Evolutionary conservation across 2,888 invertebrate species (phyloP), one percentile per base, ranked within the genome.

Genomic region (Criorhina ranunculi): DNA sequence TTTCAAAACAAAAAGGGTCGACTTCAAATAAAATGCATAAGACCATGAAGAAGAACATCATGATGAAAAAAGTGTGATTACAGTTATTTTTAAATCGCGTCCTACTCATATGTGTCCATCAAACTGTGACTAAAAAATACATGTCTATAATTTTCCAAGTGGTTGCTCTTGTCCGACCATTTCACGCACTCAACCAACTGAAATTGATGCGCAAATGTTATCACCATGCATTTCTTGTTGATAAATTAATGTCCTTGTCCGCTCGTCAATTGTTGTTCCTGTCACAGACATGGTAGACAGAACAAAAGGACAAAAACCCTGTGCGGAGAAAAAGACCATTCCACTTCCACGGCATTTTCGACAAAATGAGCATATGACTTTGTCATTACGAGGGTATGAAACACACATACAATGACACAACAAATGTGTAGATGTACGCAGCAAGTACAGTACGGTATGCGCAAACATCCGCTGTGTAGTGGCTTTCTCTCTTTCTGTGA

Each of bases 361-460:
- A 69, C 46, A 11, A 78, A 78, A 66, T 77, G 77, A 78, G 67
- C 73, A 73, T 62, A 77, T 51, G 66, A 60, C 66, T 40, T 57
- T 64, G 37, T 29, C 44, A 66, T 72, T 40, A 76, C 49, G 46
- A 29, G 35, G 60, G 59, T 15, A 62, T 70, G 62, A 60, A 59
- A 57, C 29, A 46, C 11, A 44, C 15, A 19, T 12, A 59, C 19
- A 59, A 51, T 31, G 60, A 29, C 24, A 64, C 24, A n/a, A 78
- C 40, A 19, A 17, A 75, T 51, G 66, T 24, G 24, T 24, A 24
- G n/a, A n/a, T n/a, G n/a, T 24, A 24, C 24, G 24, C 24, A 24
- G 1, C 4, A 24, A 24, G 4, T 24, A 24, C 24, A 3, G 24
- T 24, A n/a, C n/a, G n/a, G 8, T 12, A 37, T 49, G 12, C 15